Base-by-base conservation (phyloP, 1,140 invertebrate genomes). In the Epicauta chinensis region DNA sequence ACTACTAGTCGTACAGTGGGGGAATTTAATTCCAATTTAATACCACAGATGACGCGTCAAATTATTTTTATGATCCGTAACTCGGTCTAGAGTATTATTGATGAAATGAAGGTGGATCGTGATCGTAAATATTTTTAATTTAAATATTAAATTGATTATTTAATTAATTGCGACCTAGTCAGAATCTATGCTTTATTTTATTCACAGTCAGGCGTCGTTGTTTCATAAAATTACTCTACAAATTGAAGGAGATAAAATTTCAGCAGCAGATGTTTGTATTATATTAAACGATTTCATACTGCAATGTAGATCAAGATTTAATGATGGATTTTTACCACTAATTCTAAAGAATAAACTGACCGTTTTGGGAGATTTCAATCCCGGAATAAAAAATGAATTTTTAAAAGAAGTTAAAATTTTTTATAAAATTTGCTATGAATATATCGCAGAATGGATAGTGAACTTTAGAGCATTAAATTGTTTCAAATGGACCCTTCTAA, bases 331-430 rank as follows among this genome's bases (percentile, higher is more conserved):
- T 43, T 37, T 44, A 43, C 50, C 50, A 44, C 34, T 52, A 42
- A 52, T 44, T 37, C 34, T 51, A 41, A 51, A 42, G 31, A 51
- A 42, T 51, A 43, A 43, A 51, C 40, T 44, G 40, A 51, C 49
- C 32, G 38, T 41, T 42, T 44, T 51, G 49, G 49, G 45, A 52
- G 40, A 44, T 44, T 44, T 16, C 41, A 43, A 42, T 37, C 41
- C 50, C 34, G 34, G 41, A 42, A 43, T 52, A 37, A 52, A 52
- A 52, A 47, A 34, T 41, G 39, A 51, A 51, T 51, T 51, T 51
- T 51, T 51, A 41, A 39, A 41, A 44, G 42, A 52, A 36, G 46
- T 51, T 31, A 29, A 41, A 51, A 39, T 17, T 51, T 51, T 51
- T 51, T 51, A 51, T 41, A 35, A 23, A 51, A 51, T 41, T 41